Percentiles rank a stretch among this genome's conserved stretches.
Evolutionary conservation across 2,113 vertebrate species (phyloP).

Genomic region (Mus musculus): DNA sequence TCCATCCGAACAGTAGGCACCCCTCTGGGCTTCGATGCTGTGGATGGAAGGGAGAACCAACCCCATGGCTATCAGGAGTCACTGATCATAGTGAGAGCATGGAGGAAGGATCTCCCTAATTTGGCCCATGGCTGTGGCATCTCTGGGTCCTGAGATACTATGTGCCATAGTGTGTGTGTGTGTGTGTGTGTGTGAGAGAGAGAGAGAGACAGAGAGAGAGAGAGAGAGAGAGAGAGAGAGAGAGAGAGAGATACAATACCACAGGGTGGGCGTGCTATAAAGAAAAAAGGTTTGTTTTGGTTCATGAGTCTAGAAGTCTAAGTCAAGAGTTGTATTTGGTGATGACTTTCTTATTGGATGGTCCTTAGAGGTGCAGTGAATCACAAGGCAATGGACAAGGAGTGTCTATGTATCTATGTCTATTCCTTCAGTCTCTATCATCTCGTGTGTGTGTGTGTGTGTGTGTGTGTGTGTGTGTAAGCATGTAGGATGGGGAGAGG

Average conservation of each 20-base stretch:
- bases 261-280: accelerated
- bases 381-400: background rate
- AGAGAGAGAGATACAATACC: too few relatives aligned
- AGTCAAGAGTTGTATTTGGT: background rate
- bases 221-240: too few relatives aligned
- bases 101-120: accelerated
- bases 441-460: background rate
- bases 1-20: accelerated
- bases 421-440: background rate
- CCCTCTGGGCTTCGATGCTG: background rate
- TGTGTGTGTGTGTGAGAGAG: too few relatives aligned
- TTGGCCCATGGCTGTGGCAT: accelerated
- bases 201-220: too few relatives aligned
- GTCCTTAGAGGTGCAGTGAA: background rate
- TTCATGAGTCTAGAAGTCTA: background rate
- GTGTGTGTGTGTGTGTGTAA: background rate
- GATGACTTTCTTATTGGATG: background rate
- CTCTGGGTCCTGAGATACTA: background rate
- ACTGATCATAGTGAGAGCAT: too few relatives aligned
- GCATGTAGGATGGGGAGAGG: background rate
- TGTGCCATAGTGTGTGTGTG: background rate
- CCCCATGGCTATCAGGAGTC: background rate
- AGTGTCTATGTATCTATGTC: background rate
- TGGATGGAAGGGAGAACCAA: too few relatives aligned
- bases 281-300: background rate